Conservation (phyloP, 2,113 vertebrate species). For the Eidolon helvum region DNA sequence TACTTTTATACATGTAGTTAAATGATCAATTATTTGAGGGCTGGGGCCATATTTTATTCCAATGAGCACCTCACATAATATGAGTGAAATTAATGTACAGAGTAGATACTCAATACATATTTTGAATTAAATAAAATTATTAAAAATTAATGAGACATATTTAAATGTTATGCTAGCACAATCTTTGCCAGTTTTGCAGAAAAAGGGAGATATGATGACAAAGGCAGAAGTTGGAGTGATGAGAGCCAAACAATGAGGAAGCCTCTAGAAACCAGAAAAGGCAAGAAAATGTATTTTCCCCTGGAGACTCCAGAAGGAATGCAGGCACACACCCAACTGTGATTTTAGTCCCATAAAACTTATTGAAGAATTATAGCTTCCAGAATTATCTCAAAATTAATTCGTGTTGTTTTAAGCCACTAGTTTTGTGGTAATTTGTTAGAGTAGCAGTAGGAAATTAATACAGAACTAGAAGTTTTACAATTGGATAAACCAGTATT, state of each 20-base stretch:
- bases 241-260: not conserved
- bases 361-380: not conserved
- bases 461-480: not conserved
- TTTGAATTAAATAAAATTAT: not conserved
- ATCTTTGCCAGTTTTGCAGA: not conserved
- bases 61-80: not conserved
- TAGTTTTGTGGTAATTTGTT: not conserved
- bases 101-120: not conserved
- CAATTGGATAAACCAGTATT: not conserved
- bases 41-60: not conserved
- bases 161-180: not conserved
- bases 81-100: not conserved
- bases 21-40: not conserved
- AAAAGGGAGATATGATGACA: not conserved
- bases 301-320: not conserved
- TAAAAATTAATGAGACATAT: not conserved
- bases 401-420: not conserved
- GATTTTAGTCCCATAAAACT: not conserved
- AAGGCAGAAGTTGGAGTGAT: not conserved
- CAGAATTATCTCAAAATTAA: not conserved
- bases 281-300: not conserved
- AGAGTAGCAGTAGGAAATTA: not conserved
- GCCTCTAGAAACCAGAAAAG: too few species aligned
- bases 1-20: not conserved
- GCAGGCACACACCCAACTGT: rapidly evolving